A percentile compares a stretch with the other conserved stretches of the same genome.
Conservation (phyloP, 2,797 vertebrate species). For the Paguma larvata region DNA sequence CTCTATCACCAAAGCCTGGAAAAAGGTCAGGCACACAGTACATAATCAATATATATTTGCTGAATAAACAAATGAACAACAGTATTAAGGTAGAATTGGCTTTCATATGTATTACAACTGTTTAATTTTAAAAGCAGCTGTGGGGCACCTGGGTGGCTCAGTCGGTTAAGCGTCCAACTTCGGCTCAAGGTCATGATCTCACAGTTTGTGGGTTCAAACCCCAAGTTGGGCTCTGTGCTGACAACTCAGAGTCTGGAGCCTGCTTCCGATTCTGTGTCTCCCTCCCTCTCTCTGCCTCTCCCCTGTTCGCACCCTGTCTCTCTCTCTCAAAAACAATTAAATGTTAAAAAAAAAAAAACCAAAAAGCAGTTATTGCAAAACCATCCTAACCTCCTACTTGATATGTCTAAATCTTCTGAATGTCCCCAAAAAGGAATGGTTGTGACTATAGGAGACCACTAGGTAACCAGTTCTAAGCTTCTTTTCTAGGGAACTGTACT, state of each 20-base stretch:
- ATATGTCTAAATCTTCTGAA: slow-evolving; percentile 9
- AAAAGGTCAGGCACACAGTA: slow-evolving; percentile 15
- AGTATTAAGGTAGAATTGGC: background rate
- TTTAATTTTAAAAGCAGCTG: slow-evolving; percentile 46
- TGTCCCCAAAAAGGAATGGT: background rate
- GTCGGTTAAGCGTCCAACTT: too few relatives aligned
- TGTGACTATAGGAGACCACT: background rate
- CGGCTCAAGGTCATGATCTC: too few relatives aligned
- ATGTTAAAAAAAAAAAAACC: too few relatives aligned
- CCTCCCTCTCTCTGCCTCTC: too few relatives aligned
- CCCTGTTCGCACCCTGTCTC: too few relatives aligned
- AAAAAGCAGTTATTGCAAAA: slow-evolving; percentile 19
- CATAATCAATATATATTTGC: background rate
- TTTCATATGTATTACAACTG: background rate
- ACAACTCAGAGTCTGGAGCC: too few relatives aligned
- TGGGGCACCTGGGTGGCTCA: too few relatives aligned
- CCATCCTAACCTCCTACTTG: background rate
- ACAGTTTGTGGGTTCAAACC: too few relatives aligned
- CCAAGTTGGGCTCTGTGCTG: too few relatives aligned
- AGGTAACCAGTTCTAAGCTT: slow-evolving; percentile 15
- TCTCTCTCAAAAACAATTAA: too few relatives aligned
- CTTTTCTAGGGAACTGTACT: slow-evolving; percentile 6
- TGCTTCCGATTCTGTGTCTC: too few relatives aligned
- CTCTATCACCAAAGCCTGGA: background rate
- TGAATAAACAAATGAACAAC: slow-evolving; percentile 39